Evolutionary conservation across 2,888 invertebrate genomes (phyloP), one percentile per base, ranked within the genome.

Genomic region (Acleris holmiana): DNA sequence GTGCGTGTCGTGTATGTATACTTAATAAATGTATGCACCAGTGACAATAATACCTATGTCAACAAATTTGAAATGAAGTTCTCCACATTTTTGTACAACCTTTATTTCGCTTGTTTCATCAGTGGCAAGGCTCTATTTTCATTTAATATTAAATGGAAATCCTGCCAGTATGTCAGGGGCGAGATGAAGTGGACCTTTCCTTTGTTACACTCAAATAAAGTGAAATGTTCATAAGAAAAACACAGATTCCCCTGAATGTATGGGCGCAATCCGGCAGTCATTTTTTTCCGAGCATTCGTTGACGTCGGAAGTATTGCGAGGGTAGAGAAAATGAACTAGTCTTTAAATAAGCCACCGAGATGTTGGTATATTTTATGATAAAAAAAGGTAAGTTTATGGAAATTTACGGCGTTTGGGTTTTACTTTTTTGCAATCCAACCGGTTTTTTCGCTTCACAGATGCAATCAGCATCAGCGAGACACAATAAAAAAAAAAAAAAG

Each of bases 171-270:
- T 23, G 61, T 47, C 57, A 40, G 4, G 57, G 17, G 35, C n/a
- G 57, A 51, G 47, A 63, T 51, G 46, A 57, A 63, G 47, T 57
- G 44, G 62, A 21, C 46, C 51, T 46, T 40, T 46, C 46, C 50
- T 46, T 53, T 44, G 55, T 55, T 44, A 55, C 53, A 17, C 57
- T 51, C 51, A 63, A 47, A 57, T 57, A 63, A 63, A 63, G 63
- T 57, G 46, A 63, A 63, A 63, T 63, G 63, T 63, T 63, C 47
- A 63, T 57, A 63, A 57, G 63, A 63, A 56, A 62, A 56, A 57
- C 21, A 13, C 56, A 49, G 47, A 61, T 61, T 51, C 46, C n/a
- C 23, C 50, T 57, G 66, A 61, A 66, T 61, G 56, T 46, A 56
- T 61, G 56, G 50, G 17, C 46, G 54, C 47, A 44, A 60, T 58